These are phyloP conservation scores for Cossypha polioptera DNA, from an alignment of 2,797 vertebrate genomes.

Conservation along the genomic window DNA sequence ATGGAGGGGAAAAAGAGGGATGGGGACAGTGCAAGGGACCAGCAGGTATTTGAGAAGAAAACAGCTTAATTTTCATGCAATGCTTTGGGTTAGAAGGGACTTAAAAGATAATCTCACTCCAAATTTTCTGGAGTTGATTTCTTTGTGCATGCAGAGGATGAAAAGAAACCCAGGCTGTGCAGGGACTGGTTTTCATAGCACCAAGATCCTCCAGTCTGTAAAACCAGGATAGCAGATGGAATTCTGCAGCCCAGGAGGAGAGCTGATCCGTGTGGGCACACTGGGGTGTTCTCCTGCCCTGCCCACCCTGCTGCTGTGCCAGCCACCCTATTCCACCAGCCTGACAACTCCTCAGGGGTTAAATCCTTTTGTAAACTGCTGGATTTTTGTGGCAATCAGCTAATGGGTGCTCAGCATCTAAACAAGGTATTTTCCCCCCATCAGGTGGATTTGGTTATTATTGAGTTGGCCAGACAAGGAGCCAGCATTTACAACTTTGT, in stretches of 20 bases:
- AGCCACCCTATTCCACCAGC: not conserved
- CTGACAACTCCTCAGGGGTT: not conserved
- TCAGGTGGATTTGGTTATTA: constrained; percentile 3
- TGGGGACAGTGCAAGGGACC: no score
- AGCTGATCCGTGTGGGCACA: fast-evolving
- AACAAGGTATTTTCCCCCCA: not conserved
- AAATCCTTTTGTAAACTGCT: not conserved
- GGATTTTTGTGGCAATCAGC: constrained; percentile 39
- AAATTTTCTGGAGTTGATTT: not conserved
- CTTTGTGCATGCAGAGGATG: not conserved
- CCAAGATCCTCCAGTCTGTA: fast-evolving
- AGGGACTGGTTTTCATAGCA: not conserved
- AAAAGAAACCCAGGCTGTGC: not conserved
- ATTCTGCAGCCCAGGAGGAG: not conserved
- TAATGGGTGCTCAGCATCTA: constrained; percentile 34
- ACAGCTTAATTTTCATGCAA: not conserved
- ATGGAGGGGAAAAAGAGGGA: not conserved
- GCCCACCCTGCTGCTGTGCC: not conserved
- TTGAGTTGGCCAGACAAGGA: not conserved
- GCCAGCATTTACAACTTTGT: not conserved
- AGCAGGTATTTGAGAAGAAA: not conserved
- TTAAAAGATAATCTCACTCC: not conserved
- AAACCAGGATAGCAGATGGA: not conserved
- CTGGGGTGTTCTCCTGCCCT: fast-evolving
- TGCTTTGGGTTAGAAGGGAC: not conserved